phyloP scores from a whole-genome alignment of 2,797 vertebrate species.

The Rhinophrynus dorsalis region DNA sequence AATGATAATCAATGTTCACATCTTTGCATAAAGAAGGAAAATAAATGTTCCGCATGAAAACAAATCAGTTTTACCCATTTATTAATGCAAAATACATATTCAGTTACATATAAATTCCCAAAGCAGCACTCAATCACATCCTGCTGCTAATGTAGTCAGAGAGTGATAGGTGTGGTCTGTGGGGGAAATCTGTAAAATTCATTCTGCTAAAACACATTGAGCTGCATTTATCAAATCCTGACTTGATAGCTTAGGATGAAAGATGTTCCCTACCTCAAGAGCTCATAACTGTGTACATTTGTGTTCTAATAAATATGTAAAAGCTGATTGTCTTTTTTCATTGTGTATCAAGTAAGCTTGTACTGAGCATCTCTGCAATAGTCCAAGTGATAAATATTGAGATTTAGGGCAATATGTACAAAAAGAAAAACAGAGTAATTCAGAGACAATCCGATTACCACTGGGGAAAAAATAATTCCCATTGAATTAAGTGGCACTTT shows the following conservation, averaged over 20 bases:
- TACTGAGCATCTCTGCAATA: no score
- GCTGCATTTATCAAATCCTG: conserved; percentile 16
- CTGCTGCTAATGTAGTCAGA: neutral
- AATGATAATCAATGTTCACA: conserved; percentile 4
- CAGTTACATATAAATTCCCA: conserved; percentile 7
- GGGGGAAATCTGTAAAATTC: conserved; percentile 12
- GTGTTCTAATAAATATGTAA: neutral
- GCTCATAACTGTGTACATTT: neutral
- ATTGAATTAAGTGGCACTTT: no score
- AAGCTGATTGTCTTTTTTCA: neutral
- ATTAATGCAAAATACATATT: conserved; percentile 42
- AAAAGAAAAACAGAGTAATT: no score
- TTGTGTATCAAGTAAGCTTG: no score
- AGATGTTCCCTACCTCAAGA: neutral
- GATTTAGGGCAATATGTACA: no score
- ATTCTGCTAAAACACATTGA: conserved; percentile 2
- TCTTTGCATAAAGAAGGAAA: conserved; percentile 10
- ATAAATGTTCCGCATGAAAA: neutral
- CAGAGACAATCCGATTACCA: no score
- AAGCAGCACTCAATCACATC: conserved; percentile 28
- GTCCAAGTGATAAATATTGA: no score
- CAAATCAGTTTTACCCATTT: conserved; percentile 31
- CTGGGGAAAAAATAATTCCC: no score
- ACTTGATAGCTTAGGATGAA: conserved; percentile 8
- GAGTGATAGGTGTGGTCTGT: conserved; percentile 32